Evolutionary conservation across 2,797 vertebrate species (phyloP).

Genomic region (Periparus ater): DNA sequence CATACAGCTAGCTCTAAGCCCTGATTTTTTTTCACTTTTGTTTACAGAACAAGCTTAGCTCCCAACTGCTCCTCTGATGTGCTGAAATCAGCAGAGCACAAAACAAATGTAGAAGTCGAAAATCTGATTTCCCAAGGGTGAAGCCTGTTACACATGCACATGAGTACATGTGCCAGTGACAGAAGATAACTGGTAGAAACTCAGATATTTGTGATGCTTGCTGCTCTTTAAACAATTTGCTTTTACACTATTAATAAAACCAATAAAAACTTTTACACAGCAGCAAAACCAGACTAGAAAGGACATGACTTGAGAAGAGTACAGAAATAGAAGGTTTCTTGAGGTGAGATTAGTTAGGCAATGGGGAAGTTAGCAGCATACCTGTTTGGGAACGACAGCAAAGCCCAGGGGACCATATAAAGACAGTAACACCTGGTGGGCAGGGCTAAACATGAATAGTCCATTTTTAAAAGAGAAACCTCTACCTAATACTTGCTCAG

Average conservation of each 20-base stretch:
- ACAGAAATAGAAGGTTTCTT: not conserved
- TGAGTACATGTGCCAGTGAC: not conserved
- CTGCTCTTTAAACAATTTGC: not conserved
- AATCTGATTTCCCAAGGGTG: not conserved
- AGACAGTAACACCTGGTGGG: not conserved
- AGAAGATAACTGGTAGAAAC: not conserved
- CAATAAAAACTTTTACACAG: not conserved
- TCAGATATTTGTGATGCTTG: not conserved
- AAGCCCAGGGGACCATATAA: not conserved
- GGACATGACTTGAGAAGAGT: not conserved
- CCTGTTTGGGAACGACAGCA: not conserved
- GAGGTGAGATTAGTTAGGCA: not conserved
- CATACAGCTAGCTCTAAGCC: not conserved
- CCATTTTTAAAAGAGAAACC: not conserved
- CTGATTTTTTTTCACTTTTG: not conserved
- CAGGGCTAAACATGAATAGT: not conserved
- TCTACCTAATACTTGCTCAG: not conserved
- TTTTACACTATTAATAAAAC: not conserved
- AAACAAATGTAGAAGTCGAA: not conserved
- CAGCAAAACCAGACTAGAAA: not conserved
- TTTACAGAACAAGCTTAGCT: not conserved
- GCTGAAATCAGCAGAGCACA: not conserved
- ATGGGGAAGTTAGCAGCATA: not conserved
- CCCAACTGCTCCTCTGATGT: rapidly evolving
- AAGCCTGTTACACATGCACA: rapidly evolving